Percentiles rank a stretch among this genome's conserved stretches.
These are phyloP conservation scores for Arremon aurantiirostris DNA, from an alignment of 2,797 vertebrate genomes.

Conservation along the genomic window DNA sequence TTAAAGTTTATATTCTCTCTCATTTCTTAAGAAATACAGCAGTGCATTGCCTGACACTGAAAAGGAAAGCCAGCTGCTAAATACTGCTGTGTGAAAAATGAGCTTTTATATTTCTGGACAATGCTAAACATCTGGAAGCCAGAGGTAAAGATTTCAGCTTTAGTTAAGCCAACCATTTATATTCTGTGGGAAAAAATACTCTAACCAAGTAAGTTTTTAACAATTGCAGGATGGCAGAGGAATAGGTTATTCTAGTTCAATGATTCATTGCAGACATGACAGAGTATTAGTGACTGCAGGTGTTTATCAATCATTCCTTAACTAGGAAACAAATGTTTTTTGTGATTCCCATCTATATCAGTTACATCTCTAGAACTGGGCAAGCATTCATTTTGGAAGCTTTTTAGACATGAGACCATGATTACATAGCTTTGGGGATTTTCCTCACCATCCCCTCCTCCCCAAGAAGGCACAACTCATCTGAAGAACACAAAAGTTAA, in stretches of 20 bases:
- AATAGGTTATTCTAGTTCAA: not conserved
- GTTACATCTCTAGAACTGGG: not conserved
- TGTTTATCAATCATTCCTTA: not conserved
- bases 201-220: not conserved
- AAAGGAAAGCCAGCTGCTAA: not conserved
- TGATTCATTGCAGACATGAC: not conserved
- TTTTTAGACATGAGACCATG: not conserved
- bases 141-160: not conserved
- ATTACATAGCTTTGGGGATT: not conserved
- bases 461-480: not conserved
- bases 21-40: not conserved
- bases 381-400: not conserved
- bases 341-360: not conserved
- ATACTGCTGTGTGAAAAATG: not conserved
- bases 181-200: not conserved
- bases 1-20: not conserved
- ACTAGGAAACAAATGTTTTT: not conserved
- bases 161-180: not conserved
- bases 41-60: not conserved
- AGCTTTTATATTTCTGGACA: not conserved
- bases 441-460: accelerated
- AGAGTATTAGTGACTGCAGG: not conserved
- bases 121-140: not conserved
- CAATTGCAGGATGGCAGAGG: not conserved
- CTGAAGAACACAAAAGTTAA: not conserved